Conservation (phyloP, 2,797 vertebrate species). For the Phalanger gymnotis region DNA sequence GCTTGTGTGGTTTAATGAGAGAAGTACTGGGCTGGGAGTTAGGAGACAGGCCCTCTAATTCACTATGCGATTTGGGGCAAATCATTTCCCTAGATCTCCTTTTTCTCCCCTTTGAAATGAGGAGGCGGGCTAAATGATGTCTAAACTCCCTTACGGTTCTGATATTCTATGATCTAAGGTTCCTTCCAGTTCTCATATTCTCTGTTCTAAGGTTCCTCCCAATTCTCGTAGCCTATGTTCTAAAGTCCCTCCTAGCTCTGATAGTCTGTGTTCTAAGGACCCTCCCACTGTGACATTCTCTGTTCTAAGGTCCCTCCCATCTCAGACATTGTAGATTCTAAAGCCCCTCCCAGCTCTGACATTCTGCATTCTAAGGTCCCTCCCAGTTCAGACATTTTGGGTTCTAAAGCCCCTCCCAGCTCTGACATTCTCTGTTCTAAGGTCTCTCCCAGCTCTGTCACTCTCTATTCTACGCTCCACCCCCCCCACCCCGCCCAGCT, state of each 20-base stretch:
- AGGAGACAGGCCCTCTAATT: not conserved
- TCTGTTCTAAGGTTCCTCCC: not conserved
- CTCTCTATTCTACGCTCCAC: not conserved
- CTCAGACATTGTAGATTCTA: not conserved
- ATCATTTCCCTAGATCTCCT: conserved; percentile 23
- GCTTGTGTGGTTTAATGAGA: not conserved
- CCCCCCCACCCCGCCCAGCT: too few species aligned
- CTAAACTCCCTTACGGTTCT: not conserved
- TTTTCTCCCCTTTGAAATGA: not conserved
- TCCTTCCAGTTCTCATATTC: not conserved
- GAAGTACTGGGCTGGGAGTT: not conserved
- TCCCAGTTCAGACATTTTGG: not conserved
- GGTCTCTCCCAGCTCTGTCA: not conserved
- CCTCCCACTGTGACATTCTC: not conserved
- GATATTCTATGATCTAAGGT: not conserved
- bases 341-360: not conserved
- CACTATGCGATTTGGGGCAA: not conserved
- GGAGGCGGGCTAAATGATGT: not conserved
- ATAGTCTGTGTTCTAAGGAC: not conserved
- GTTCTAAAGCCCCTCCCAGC: not conserved
- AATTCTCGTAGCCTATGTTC: not conserved
- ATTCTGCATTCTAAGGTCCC: not conserved
- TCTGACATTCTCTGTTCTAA: not conserved
- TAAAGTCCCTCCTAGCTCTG: not conserved
- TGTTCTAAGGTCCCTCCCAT: not conserved